Base-by-base conservation (phyloP, 2,888 invertebrate genomes). In the Buathra laborator region DNA sequence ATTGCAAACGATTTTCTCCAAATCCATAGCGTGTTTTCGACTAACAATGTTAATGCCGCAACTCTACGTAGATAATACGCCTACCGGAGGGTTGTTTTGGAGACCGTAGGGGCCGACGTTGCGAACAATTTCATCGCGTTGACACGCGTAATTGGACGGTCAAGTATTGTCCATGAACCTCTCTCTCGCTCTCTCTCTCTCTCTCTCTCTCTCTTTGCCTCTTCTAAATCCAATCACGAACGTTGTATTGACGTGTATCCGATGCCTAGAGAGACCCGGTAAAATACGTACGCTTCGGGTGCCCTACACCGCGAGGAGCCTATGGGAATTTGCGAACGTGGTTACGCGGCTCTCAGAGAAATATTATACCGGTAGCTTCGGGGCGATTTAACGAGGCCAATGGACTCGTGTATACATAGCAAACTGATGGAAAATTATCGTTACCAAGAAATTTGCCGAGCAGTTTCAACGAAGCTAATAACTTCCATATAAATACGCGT, bases 141-240 rank as follows among this genome's bases (percentile, higher is more conserved):
- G 81, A 81, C 77, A 74, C 74, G 78, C 70, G 75, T 87, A 85
- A 85, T 86, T 82, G 85, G 79, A 76, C 77, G 83, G 59, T 67
- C 51, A 84, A 83, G 77, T 86, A 79, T 87, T 84, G 87, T 86
- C 87, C 87, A 48, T n/a, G 32, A n/a, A 32, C 59, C 46, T 37
- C 32, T 37, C 64, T n/a, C 29, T 32, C 59, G n/a, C n/a, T 12
- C 29, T 46, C 48, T 48, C 48, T 12, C 12, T 64, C 53, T 16
- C 14, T 9, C 59, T 32, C 71, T 66, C 48, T 44, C 66, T 82
- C 66, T 37, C 37, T 37, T 24, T 24, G 56, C 70, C 72, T 71
- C 81, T 79, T 82, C 81, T 72, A 76, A 80, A 86, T 86, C 83
- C 86, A 86, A 87, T 86, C 84, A 84, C 71, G 71, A 67, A 70